phyloP scores from a whole-genome alignment of 2,113 vertebrate genomes.

The Cyrtonyx montezumae region DNA sequence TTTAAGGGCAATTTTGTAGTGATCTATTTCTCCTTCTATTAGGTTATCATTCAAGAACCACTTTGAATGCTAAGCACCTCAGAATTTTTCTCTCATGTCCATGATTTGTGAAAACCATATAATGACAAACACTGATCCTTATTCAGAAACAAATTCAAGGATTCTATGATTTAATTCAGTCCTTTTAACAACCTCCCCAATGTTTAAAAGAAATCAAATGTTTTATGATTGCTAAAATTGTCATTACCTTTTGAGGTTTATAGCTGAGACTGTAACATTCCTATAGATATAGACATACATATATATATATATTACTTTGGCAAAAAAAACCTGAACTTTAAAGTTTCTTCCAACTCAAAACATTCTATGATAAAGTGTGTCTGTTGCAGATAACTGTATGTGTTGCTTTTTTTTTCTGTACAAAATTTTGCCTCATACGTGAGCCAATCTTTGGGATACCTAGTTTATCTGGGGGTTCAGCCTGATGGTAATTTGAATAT shows the following conservation, averaged over 20 bases:
- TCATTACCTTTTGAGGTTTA: neutral
- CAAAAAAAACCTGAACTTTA: neutral
- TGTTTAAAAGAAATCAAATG: neutral
- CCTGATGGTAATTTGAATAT: neutral
- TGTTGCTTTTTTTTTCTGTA: neutral
- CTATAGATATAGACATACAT: no score
- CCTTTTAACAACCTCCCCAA: neutral
- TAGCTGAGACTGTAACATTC: neutral
- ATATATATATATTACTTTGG: neutral
- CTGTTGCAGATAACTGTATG: neutral
- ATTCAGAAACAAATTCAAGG: neutral
- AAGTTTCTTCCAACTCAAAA: neutral
- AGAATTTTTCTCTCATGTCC: neutral
- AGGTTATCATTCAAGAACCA: neutral
- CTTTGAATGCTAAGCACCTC: neutral
- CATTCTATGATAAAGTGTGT: neutral
- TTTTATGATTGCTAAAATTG: slow-evolving; percentile 5
- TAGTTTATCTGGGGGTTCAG: neutral
- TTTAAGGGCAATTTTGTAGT: neutral
- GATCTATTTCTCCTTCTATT: neutral
- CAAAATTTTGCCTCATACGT: neutral
- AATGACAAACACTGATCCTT: neutral
- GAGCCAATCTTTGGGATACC: neutral
- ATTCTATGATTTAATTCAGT: neutral
- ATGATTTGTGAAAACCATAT: neutral